Base-by-base conservation (phyloP, 2,888 invertebrate species). In the Dugesia japonica region DNA sequence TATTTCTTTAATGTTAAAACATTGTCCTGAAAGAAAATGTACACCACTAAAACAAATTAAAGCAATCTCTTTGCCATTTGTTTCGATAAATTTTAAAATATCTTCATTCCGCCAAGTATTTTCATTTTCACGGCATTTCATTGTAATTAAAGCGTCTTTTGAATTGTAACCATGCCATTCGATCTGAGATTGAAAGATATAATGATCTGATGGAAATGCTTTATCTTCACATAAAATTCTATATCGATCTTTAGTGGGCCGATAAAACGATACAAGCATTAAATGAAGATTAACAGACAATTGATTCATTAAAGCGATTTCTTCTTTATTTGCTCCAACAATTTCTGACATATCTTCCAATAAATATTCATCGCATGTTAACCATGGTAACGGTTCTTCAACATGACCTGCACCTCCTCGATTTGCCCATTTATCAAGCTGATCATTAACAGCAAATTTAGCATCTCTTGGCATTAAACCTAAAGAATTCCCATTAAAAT, bases 21-120 rank as follows among this genome's bases (percentile, higher is more conserved):
- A 82, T 81, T 88, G 88, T 0, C 88, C 88, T 17, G 87, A 87
- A 81, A 87, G 87, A 81, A 87, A 88, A 79, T 88, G 88, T 4
- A 88, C 84, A 0, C 87, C 87, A 75, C 86, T 82, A 31, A 88
- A 83, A 78, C 86, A 83, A 7, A 88, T 81, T 4, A 88, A 80
- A 0, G 87, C 86, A 71, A 88, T 86, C n/a, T 81, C 80, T 23
- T 85, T 82, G 0, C 87, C 88, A 75, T 87, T 81, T 74, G 84
- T 80, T 78, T 86, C 83, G 71, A 88, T 86, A 28, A 76, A 76
- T 26, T 81, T 79, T 27, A 87, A 74, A 76, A 88, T 87, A 80
- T 88, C 87, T 79, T 87, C 86, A 0, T 81, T 83, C 42, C 85
- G 81, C 0, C 87, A 79, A 1, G 76, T 80, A 42, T 79, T 28